Conservation (phyloP, 2,113 vertebrate species). For the Terrapene triunguis region DNA sequence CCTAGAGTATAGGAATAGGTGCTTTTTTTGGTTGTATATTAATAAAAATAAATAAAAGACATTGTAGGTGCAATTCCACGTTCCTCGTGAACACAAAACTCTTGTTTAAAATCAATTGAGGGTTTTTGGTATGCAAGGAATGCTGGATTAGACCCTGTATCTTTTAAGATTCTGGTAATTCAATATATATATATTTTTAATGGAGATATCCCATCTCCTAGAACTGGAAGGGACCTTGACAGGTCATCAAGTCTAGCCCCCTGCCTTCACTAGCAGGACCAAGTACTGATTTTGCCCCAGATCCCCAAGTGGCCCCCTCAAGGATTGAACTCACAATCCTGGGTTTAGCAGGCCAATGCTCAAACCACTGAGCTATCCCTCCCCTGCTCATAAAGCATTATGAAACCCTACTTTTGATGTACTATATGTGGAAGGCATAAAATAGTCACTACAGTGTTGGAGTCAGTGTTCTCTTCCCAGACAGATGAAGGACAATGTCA, state of each 20-base stretch:
- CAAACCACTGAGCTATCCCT: no score
- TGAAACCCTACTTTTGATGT: neutral
- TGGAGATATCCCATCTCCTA: no score
- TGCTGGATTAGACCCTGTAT: neutral
- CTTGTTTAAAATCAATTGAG: neutral
- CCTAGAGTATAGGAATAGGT: constrained; percentile 9
- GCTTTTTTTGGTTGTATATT: constrained; percentile 16
- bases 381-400: neutral
- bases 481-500: neutral
- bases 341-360: no score
- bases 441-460: neutral
- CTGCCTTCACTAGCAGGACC: no score
- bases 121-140: neutral
- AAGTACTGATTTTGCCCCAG: no score
- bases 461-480: neutral
- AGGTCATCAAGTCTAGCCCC: no score
- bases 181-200: no score
- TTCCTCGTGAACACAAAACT: constrained; percentile 8
- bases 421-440: rapidly evolving
- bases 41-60: constrained; percentile 42
- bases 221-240: no score
- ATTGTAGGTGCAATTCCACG: neutral
- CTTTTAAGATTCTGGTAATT: constrained; percentile 8
- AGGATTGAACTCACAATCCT: no score
- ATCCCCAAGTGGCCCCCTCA: no score